Evolutionary conservation across 2,113 vertebrate genomes (phyloP).

Genomic region (Pangasianodon hypophthalmus): DNA sequence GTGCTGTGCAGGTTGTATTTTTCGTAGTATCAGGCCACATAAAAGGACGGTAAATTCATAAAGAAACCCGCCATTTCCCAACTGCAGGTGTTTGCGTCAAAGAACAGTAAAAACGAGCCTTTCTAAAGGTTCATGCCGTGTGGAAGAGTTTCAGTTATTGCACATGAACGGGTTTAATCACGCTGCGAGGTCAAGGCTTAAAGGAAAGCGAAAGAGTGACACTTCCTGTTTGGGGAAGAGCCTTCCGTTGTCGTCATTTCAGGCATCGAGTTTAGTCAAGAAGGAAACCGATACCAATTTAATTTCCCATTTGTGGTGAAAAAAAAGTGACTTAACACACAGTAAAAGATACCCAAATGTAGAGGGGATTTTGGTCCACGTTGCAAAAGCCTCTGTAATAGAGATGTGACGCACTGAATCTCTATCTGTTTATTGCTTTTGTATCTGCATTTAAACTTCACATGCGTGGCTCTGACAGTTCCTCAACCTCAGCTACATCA

Average conservation of each 20-base stretch:
- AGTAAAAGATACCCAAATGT: background rate
- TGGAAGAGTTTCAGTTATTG: slow-evolving; percentile 43
- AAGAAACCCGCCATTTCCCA: slow-evolving; percentile 36
- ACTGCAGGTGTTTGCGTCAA: slow-evolving; percentile 40
- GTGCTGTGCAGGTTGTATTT: background rate
- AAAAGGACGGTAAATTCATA: slow-evolving; percentile 33
- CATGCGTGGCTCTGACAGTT: background rate
- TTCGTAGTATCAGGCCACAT: slow-evolving; percentile 41
- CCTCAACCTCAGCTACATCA: background rate
- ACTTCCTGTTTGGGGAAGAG: slow-evolving; percentile 47
- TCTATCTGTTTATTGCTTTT: background rate
- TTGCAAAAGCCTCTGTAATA: slow-evolving; percentile 6
- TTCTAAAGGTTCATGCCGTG: slow-evolving; percentile 43
- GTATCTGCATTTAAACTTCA: background rate
- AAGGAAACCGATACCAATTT: slow-evolving; percentile 51
- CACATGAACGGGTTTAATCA: slow-evolving; percentile 8
- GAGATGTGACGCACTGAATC: background rate
- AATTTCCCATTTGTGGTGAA: slow-evolving; percentile 54
- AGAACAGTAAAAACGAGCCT: slow-evolving; percentile 30
- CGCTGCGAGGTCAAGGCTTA: slow-evolving; percentile 24
- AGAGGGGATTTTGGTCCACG: slow-evolving; percentile 32
- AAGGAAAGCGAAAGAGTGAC: slow-evolving; percentile 49
- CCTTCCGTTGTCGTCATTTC: slow-evolving; percentile 50
- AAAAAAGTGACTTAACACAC: slow-evolving; percentile 28
- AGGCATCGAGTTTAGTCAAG: slow-evolving; percentile 46